Percentiles rank a stretch among this genome's conserved stretches.
phyloP scores from a whole-genome alignment of 2,888 invertebrate genomes.

The Autographa gamma region DNA sequence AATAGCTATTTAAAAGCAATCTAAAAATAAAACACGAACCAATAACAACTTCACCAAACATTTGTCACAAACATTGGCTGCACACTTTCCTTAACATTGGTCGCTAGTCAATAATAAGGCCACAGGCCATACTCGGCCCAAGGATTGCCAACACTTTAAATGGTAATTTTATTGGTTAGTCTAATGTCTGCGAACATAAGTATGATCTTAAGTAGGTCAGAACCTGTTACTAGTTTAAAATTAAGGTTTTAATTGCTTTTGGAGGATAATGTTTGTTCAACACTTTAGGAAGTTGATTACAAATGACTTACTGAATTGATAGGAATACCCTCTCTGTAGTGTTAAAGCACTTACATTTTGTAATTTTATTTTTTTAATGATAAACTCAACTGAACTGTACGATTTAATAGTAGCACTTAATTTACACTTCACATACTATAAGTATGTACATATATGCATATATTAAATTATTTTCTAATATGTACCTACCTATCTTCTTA shows the following conservation, averaged over 20 bases:
- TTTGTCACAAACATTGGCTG: conserved; percentile 8
- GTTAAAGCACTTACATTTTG: no score
- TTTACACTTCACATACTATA: no score
- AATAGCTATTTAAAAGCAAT: neutral
- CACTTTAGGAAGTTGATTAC: no score
- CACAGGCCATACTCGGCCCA: conserved; percentile 24
- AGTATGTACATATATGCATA: no score
- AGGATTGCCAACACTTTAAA: conserved; percentile 24
- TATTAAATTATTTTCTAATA: no score
- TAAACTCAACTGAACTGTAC: no score
- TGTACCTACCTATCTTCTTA: no score
- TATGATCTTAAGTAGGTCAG: conserved; percentile 3
- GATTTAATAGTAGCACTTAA: no score
- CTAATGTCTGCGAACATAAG: conserved; percentile 1
- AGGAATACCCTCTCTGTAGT: no score
- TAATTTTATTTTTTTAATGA: no score
- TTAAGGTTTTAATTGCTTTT: neutral
- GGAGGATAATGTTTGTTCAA: neutral
- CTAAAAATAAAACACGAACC: neutral
- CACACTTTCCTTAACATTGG: conserved; percentile 30
- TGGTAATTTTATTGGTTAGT: conserved; percentile 15
- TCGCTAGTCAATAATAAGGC: conserved; percentile 26
- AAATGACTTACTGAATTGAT: no score
- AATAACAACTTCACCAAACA: neutral
- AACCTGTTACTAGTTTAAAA: neutral